Base-by-base conservation (phyloP, 2,113 vertebrate genomes). In the Tauraco erythrolophus region DNA sequence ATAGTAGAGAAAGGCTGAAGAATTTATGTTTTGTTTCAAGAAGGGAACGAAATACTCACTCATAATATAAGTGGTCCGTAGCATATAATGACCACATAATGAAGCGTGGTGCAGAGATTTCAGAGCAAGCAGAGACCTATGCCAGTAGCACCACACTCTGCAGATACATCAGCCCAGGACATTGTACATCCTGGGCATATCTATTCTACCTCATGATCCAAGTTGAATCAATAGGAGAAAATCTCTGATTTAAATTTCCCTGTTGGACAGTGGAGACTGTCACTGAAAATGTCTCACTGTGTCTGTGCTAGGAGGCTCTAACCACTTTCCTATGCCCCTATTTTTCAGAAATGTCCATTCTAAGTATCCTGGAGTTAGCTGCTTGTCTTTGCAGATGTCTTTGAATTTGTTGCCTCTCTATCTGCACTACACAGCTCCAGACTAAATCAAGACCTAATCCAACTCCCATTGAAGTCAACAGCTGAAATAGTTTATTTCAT, bases 401-500 rank as follows among this genome's bases (percentile, higher is more conserved):
- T 46, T 64, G 66, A 51, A 85, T 85, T 85, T 70, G 46, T 57
- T 94, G n/a, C 43, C 28, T 79, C 46, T 78, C 19, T 62, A 27
- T n/a, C 54, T 79, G 27, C 43, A 46, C 46, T 39, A 10, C 46
- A 48, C 11, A 82, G 4, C 25, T 84, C 39, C 33, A 82, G 56
- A 78, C 82, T 87, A 90, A 93, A 94, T 95, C 70, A 92, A 82
- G 84, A 51, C 23, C 33, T 85, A 71, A 76, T 62, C 33, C 61
- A 88, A 25, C 41, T 88, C 57, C 28, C 14, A 33, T 83, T 91
- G 78, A 83, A 96, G 39, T 51, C 61, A 91, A 48, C 25, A 77
- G 33, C 45, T 69, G 76, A 71, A 85, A 90, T 23, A n/a, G 21
- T 25, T 17, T 76, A 19, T 37, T 88, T 64, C 41, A 58, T 92